These are phyloP conservation scores for Micromussa lordhowensis DNA, from an alignment of 92 coral and sea anemone species.

Conservation along the genomic window DNA sequence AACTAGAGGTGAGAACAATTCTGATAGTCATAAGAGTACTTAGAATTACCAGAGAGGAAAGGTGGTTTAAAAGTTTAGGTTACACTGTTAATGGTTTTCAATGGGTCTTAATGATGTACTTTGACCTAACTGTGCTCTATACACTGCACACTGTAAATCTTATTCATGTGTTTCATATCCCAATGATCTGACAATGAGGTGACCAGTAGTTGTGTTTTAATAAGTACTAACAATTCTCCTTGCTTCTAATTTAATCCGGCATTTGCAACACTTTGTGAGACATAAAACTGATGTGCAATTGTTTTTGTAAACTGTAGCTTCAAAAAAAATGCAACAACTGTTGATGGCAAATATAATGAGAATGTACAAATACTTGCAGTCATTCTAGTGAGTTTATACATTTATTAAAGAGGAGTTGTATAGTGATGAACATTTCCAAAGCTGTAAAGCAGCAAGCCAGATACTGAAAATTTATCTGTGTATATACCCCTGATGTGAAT, in stretches of 20 bases:
- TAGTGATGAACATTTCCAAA: neutral
- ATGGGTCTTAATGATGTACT: too few species aligned
- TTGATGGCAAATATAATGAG: neutral
- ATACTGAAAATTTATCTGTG: neutral
- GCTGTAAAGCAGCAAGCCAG: neutral
- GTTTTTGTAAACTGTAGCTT: neutral
- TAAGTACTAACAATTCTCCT: neutral
- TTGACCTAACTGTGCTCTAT: too few species aligned
- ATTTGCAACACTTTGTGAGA: neutral
- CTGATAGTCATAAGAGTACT: neutral
- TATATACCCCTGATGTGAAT: neutral
- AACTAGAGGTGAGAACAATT: constrained; percentile 29
- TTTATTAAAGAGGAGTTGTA: neutral
- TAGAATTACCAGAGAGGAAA: neutral
- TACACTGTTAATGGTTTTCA: too few species aligned
- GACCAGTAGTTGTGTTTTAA: neutral
- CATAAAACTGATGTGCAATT: neutral
- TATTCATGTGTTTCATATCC: too few species aligned
- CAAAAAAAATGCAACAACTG: neutral
- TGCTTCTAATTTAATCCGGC: neutral
- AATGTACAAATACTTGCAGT: neutral
- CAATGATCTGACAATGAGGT: too few species aligned
- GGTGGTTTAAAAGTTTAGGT: neutral
- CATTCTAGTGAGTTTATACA: neutral
- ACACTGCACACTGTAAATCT: too few species aligned